These are phyloP conservation scores for Papilio machaon DNA, from an alignment of 1,140 invertebrate species.

Conservation along the genomic window DNA sequence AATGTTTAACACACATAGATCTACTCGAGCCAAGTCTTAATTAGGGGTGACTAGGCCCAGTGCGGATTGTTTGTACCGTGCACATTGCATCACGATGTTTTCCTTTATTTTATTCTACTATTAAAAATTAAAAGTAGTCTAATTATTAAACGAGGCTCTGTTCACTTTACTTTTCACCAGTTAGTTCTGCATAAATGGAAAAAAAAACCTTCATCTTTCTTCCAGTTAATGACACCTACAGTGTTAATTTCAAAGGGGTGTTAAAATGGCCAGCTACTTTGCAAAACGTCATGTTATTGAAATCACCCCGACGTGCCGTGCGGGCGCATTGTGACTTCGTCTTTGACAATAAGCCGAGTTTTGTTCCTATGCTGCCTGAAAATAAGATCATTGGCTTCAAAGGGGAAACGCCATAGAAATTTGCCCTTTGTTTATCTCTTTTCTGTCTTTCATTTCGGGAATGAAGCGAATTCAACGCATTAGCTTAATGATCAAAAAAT, in stretches of 20 bases:
- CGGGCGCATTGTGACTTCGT: slow-evolving; percentile 15
- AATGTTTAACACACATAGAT: not conserved
- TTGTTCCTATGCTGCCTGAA: slow-evolving; percentile 28
- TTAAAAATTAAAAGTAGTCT: no score
- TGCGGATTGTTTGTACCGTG: no score
- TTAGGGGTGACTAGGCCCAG: no score
- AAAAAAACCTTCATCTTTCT: not conserved
- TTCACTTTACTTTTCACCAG: not conserved
- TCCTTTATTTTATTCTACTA: no score
- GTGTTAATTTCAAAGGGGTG: slow-evolving; percentile 5
- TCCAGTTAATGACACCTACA: not conserved
- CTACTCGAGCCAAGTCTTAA: no score
- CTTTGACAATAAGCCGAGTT: slow-evolving; percentile 37
- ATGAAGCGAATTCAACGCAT: slow-evolving; percentile 15
- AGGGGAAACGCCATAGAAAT: slow-evolving; percentile 28
- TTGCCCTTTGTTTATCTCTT: slow-evolving; percentile 24
- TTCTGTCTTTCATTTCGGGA: slow-evolving; percentile 13
- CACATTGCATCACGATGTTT: no score
- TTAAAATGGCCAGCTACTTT: slow-evolving; percentile 25
- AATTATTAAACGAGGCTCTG: not conserved
- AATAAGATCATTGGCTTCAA: slow-evolving; percentile 38
- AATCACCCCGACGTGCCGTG: not conserved
- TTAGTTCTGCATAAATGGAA: not conserved
- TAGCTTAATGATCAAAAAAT: not conserved
- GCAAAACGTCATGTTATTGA: slow-evolving; percentile 5